Evolutionary conservation across 2,888 invertebrate species (phyloP).

Genomic region (Criorhina ranunculi): DNA sequence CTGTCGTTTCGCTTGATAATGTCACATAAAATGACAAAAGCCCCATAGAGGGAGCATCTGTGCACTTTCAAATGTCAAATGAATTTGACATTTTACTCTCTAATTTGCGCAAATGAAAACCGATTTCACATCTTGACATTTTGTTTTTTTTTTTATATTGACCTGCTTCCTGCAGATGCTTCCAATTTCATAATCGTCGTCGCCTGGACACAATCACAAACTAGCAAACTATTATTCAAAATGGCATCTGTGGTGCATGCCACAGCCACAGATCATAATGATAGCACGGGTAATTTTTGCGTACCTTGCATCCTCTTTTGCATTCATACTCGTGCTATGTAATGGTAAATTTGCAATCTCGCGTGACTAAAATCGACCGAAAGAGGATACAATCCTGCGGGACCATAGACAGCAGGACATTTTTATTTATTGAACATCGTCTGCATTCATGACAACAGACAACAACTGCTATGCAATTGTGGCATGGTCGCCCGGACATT

Average conservation of each 20-base stretch:
- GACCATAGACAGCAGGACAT: conserved; percentile 45
- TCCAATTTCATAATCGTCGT: conserved; percentile 11
- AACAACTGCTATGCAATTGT: conserved; percentile 60
- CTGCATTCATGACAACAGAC: conserved; percentile 61
- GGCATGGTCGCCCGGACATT: conserved; percentile 37
- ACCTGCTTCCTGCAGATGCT: conserved; percentile 17
- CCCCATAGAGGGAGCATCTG: background rate
- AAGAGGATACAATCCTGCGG: conserved; percentile 21
- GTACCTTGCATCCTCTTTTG: conserved; percentile 45
- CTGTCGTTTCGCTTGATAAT: background rate
- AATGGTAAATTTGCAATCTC: conserved; percentile 60
- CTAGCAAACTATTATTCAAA: conserved; percentile 16
- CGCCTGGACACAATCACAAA: background rate
- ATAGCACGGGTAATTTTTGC: conserved; percentile 45
- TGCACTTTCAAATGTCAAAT: conserved; percentile 37
- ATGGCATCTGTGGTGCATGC: conserved; percentile 4
- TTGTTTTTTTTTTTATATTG: background rate
- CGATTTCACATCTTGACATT: conserved; percentile 39
- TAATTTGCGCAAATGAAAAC: conserved; percentile 37
- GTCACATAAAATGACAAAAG: background rate
- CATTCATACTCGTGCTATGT: conserved; percentile 52
- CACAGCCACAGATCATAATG: conserved; percentile 45
- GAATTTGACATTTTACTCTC: conserved; percentile 45
- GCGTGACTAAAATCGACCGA: conserved; percentile 48
- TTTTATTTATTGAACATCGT: conserved; percentile 74